phyloP scores from a whole-genome alignment of 2,113 vertebrate genomes.

The Eretmochelys imbricata region DNA sequence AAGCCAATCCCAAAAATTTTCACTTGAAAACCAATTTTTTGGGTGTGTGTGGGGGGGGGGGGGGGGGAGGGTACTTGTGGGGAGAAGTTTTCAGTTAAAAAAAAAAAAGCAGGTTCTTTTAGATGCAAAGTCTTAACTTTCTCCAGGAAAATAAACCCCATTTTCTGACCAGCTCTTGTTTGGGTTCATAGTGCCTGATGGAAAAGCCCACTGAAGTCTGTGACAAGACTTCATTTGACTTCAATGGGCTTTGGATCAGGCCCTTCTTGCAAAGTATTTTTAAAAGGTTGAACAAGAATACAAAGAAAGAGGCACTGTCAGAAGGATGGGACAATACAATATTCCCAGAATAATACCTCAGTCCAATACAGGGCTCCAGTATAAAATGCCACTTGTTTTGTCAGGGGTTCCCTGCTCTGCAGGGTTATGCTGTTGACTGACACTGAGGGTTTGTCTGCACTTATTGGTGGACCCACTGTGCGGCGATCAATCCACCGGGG shows the following conservation, averaged over 20 bases:
- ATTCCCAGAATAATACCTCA: neutral
- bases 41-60: too few species aligned
- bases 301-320: neutral
- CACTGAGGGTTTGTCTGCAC: neutral
- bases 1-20: neutral
- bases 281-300: neutral
- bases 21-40: neutral
- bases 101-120: neutral
- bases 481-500: too few species aligned
- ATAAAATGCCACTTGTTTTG: neutral
- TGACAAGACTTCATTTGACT: neutral
- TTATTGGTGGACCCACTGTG: too few species aligned
- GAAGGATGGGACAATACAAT: neutral
- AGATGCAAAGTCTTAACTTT: neutral
- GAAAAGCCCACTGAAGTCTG: neutral
- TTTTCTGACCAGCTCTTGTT: neutral
- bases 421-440: neutral
- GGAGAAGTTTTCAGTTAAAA: neutral
- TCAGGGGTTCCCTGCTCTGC: neutral
- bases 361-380: neutral
- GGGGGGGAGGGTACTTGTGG: too few species aligned
- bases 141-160: neutral
- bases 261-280: neutral
- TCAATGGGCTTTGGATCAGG: neutral
- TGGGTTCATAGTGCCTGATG: neutral